Base-by-base conservation (phyloP, 2,797 vertebrate genomes). In the Peromyscus melanophrys region DNA sequence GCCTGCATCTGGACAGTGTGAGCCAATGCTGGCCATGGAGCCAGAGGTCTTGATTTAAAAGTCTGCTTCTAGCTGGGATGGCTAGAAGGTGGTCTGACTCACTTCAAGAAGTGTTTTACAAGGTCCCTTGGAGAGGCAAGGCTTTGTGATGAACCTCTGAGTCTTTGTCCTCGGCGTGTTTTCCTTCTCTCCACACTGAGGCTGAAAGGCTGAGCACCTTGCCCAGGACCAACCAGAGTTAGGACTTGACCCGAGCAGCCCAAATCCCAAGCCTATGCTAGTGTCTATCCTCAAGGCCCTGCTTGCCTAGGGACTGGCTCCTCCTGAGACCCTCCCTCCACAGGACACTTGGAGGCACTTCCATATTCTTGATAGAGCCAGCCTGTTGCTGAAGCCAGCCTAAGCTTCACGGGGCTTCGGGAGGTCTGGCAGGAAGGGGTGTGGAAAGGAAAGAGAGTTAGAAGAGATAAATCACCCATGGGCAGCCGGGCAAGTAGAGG, bases 401-500 rank as follows among this genome's bases (percentile, higher is more conserved):
- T 77, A 75, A 86, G 89, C 69, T 59, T n/a, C 71, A 46, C 57
- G 84, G 21, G 43, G 67, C 59, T 55, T 78, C 55, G 57, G n/a
- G 57, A 46, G 29, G 12, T 89, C 23, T 73, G 94, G 11, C 82
- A 93, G 67, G 73, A 61, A 77, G 77, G 73, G 49, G 61, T 40
- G 25, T 4, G 76, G 73, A 90, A 57, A 78, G 93, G 80, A 94
- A 92, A 89, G 59, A n/a, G 78, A 89, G 57, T 92, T 71, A 77
- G 6, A 49, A 69, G 75, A 43, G 29, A 73, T 93, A 76, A 97
- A 86, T 93, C 95, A 78, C 43, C 75, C 83, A 13, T 1, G 6
- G 75, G 80, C 88, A 73, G 92, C 92, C 69, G 49, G 59, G 78
- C 78, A 89, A 67, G 17, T 4, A 4, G 75, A 92, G 29, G 55